Base-by-base conservation (phyloP, 2,797 vertebrate genomes). In the Jordanella pulchra region DNA sequence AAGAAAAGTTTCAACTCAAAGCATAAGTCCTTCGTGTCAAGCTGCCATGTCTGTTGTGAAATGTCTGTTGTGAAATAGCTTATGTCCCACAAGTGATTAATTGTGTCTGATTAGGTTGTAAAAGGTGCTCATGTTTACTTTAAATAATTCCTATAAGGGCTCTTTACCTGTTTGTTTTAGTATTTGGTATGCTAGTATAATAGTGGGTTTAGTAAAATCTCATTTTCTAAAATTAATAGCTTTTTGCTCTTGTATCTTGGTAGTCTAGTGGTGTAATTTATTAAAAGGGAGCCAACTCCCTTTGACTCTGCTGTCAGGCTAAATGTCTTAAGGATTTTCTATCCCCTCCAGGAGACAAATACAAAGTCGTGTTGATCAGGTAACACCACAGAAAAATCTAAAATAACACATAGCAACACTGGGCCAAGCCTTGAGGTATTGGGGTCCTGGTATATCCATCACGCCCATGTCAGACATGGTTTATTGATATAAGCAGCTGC, bases 401-500 rank as follows among this genome's bases (percentile, higher is more conserved):
- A 25, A 32, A 60, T 32, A 58, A 58, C 55, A 61, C 21, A 42
- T 12, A 14, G 71, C 0, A 4, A 60, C 12, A 67, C 18, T 30
- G 65, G 15, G 56, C 0, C 60, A 0, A 42, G 50, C 68, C 80
- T 30, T n/a, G 54, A 76, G 70, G 69, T 53, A 60, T 35, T 53
- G 9, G 70, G 71, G 68, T 79, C 79, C 25, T 45, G 75, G 48
- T 80, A 72, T 48, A 42, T 61, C 80, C n/a, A 63, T 9, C 60
- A 32, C 30, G 64, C 61, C 47, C 4, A 1, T 79, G 75, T 35
- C 64, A 86, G 51, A 53, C 58, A 0, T 6, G 45, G 67, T 56
- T 76, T 75, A 67, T 72, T 76, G 76, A 77, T 72, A 60, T 48
- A 67, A 70, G 54, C 47, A 51, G 65, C 77, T 47, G 5, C 67